Conservation (phyloP, 2,888 invertebrate genomes). For the Andrena bicolor region DNA sequence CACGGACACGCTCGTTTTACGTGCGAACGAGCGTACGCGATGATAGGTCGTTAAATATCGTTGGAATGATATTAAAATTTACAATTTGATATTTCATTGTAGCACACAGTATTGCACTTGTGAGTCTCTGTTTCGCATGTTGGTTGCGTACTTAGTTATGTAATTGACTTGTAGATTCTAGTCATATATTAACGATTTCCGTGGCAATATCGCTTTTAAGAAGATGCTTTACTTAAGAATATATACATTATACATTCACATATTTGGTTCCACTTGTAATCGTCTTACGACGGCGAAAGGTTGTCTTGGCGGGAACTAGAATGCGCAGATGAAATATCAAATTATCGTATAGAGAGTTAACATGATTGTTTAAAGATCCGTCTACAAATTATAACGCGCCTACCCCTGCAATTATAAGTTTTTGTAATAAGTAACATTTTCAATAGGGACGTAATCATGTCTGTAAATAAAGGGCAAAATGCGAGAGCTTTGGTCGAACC, state of each 20-base stretch:
- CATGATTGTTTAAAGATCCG: neutral
- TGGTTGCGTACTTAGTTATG: constrained; percentile 32
- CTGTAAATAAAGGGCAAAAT: constrained; percentile 78
- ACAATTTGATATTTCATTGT: constrained; percentile 29
- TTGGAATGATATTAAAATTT: neutral
- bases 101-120: neutral
- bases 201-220: neutral
- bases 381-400: neutral
- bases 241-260: neutral
- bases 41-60: constrained; percentile 1
- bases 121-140: constrained; percentile 18
- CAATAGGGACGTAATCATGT: constrained; percentile 73
- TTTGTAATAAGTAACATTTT: constrained; percentile 38
- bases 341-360: neutral
- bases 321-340: neutral
- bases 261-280: neutral
- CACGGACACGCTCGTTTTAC: constrained; percentile 16
- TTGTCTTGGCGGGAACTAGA: neutral
- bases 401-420: neutral
- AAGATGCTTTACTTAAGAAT: neutral
- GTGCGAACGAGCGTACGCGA: constrained; percentile 5
- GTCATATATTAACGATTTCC: neutral
- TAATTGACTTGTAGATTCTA: constrained; percentile 32
- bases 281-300: neutral
- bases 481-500: constrained; percentile 80